Conservation (phyloP, 2,797 vertebrate genomes). For the Galaxias olidus region DNA sequence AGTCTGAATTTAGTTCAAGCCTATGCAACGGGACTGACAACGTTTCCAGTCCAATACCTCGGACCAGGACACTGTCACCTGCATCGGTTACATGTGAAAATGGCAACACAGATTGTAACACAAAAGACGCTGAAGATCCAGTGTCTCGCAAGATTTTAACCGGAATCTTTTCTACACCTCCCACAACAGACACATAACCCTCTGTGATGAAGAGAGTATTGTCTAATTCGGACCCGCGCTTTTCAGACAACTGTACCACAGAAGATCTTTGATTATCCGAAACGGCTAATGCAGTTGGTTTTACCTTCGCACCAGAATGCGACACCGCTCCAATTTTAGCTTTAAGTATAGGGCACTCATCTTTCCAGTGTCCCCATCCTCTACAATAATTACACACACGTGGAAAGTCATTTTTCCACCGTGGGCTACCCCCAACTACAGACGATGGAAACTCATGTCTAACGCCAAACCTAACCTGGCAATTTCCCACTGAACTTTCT, state of each 20-base stretch:
- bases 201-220: neutral
- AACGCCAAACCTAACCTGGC: no score
- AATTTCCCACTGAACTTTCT: no score
- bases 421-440: no score
- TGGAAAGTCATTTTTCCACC: no score
- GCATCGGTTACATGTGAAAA: neutral
- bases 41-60: neutral
- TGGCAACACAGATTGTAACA: neutral
- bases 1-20: neutral
- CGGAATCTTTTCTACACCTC: neutral
- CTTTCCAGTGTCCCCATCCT: neutral
- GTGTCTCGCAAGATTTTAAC: neutral
- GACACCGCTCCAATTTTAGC: neutral
- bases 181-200: neutral
- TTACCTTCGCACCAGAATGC: no score
- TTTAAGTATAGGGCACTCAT: neutral
- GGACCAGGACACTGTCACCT: neutral
- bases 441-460: no score
- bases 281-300: neutral
- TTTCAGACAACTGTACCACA: neutral
- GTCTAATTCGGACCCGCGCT: neutral
- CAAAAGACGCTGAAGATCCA: neutral
- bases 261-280: no score
- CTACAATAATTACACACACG: neutral
- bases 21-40: conserved; percentile 8